These are phyloP conservation scores for Chironomus striatipennis DNA, from an alignment of 1,140 invertebrate species.

Conservation along the genomic window DNA sequence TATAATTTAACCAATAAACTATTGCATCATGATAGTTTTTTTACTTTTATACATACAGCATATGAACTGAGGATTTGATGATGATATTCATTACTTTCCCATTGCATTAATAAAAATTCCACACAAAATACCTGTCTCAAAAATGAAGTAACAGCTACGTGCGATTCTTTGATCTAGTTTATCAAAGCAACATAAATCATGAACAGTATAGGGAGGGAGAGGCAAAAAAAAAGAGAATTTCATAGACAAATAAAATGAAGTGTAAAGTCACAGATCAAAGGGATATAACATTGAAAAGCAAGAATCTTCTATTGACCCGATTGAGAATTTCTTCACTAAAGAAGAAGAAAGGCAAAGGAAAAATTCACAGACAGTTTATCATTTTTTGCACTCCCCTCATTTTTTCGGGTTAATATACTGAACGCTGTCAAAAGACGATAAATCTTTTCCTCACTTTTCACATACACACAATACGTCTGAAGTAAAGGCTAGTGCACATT, in stretches of 20 bases:
- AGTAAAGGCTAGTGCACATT: background rate
- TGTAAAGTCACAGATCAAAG: background rate
- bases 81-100: background rate
- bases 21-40: constrained; percentile 19
- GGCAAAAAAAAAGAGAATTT: background rate
- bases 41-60: background rate
- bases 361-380: constrained; percentile 11
- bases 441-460: background rate
- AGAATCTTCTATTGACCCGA: background rate
- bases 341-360: background rate
- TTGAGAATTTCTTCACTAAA: background rate
- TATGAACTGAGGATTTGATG: background rate
- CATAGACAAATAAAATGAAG: background rate
- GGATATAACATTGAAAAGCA: background rate
- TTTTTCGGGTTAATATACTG: constrained; percentile 15
- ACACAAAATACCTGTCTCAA: background rate
- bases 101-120: constrained; percentile 15
- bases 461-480: background rate
- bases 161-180: constrained; percentile 18
- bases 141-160: background rate
- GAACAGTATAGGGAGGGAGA: background rate
- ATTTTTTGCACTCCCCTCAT: background rate
- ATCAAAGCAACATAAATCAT: constrained; percentile 19
- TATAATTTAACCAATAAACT: constrained; percentile 22
- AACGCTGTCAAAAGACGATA: background rate